phyloP scores from a whole-genome alignment of 37 sponge, comb jelly and placozoan genomes.

The Hormiphora californensis region DNA sequence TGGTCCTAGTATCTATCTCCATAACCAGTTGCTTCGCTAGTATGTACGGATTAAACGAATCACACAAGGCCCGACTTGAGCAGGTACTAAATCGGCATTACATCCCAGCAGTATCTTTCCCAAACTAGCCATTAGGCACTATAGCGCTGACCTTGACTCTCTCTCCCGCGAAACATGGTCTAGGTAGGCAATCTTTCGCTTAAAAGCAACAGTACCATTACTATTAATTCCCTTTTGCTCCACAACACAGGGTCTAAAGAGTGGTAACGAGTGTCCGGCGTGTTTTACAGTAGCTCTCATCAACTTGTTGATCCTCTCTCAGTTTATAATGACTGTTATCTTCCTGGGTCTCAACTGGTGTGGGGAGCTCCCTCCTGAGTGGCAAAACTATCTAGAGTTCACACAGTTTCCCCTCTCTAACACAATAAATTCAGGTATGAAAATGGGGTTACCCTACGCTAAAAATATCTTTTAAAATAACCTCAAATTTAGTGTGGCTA shows the following conservation, averaged over 20 bases:
- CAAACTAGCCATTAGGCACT: no score
- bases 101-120: no score
- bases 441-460: no score
- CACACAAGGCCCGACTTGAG: background rate
- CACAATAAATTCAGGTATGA: no score
- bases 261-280: background rate
- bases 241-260: background rate
- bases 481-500: no score
- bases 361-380: background rate
- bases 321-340: background rate
- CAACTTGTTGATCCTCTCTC: background rate
- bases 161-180: no score
- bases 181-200: no score
- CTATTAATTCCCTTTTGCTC: no score
- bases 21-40: background rate
- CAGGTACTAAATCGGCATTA: no score
- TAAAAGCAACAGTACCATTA: no score
- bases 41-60: background rate
- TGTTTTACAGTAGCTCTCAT: background rate
- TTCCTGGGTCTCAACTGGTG: background rate
- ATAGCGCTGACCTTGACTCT: no score
- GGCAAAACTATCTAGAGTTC: conserved; percentile 3
- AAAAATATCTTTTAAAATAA: no score
- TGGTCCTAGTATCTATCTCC: background rate
- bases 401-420: conserved; percentile 5